Base-by-base conservation (phyloP, 2,888 invertebrate species). In the Melanchra persicariae region DNA sequence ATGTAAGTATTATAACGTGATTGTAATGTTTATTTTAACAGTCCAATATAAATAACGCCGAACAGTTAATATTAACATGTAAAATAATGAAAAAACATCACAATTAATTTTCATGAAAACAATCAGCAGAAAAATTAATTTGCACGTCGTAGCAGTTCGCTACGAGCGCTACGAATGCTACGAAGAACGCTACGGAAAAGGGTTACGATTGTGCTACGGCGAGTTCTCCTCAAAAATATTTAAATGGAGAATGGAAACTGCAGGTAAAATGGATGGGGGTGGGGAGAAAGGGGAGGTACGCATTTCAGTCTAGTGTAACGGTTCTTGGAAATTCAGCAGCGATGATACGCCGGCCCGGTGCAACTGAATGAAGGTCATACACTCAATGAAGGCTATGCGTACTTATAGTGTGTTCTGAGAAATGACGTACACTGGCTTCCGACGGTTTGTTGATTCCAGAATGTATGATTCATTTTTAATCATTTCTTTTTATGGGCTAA, bases 291-390 rank as follows among this genome's bases (percentile, higher is more conserved):
- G 63, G 60, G 55, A 45, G 70, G 40, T 54, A 69, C 77, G 63
- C 51, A 54, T 40, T 52, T 49, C 51, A 47, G 82, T 81, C 82
- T 77, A 77, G 82, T 77, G 82, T 81, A 77, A 64, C 70, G 26
- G 63, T 61, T 81, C 82, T 47, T 69, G 77, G 51, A 68, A 77
- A 43, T 81, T 81, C 77, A 77, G 70, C 55, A 64, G 40, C 51
- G 24, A 26, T 68, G 66, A 51, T 61, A 59, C 75, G 66, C 52
- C 45, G 34, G 57, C 49, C 40, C 45, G 47, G 26, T 81, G 82
- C 63, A 77, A 74, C 24, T 51, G 62, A 77, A 63, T 77, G 59
- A 77, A 77, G 62, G 59, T 70, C 63, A 76, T 52, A 49, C 24
- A 61, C 49, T 64, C 51, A 77, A 77, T 69, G 77, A 58, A 81